Base-by-base conservation (phyloP, 2,888 invertebrate species). In the Geophilus truncorum region DNA sequence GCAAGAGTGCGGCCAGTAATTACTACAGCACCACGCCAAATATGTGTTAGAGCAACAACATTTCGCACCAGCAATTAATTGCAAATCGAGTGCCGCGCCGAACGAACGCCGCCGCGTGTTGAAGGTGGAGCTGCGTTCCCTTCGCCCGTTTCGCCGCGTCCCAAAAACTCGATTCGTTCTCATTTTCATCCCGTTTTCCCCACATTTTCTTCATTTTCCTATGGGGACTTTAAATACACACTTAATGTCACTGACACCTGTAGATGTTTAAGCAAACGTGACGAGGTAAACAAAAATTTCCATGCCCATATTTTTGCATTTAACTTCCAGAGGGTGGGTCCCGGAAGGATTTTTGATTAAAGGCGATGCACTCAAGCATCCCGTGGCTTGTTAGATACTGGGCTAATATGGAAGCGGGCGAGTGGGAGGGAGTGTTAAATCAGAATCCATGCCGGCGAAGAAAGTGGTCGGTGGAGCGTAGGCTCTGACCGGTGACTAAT, bases 1-100 rank as follows among this genome's bases (percentile, higher is more conserved):
- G 21, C 57, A 62, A 62, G 57, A 62, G 77, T 77, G 77, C 77
- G 77, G 36, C 77, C 77, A 32, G 77, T 77, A 36, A 77, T 36
- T 36, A 36, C 77, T 32, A 77, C 34, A 32, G 77, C 77, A 36
- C 77, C 77, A 32, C 36, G 32, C 77, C 77, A 77, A 36, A 36
- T 62, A 62, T 62, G 57, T 62, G 57, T 23, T 62, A 62, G 57
- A 62, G 57, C 57, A 62, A 62, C 57, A 62, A 23, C 57, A 62
- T 62, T 62, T 23, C 57, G 57, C 57, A 62, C 57, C 23, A 21
- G 57, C 57, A 62, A 62, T 62, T 62, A 62, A 62, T 62, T 62
- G 57, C 57, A 62, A 62, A 62, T 62, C 57, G 57, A 62, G 57
- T 62, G 57, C n/a, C 57, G 23, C 57, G 23, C 57, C 21, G 57